A percentile compares a stretch with the other conserved stretches of the same genome.
Conservation (phyloP, 2,888 invertebrate species). For the Metacarcinus magister region DNA sequence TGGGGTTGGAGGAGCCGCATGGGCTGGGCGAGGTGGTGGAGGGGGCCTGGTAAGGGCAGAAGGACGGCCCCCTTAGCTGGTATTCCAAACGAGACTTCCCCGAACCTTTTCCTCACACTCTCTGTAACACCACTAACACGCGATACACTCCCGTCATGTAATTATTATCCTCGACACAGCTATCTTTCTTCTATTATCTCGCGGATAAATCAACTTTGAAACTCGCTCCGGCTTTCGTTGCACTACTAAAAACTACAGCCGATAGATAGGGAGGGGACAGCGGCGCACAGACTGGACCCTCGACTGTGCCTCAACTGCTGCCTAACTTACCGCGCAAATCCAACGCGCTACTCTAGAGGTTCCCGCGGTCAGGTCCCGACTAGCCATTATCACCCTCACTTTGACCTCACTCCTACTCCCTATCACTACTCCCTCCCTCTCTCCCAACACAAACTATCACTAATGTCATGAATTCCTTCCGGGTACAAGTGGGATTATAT, state of each 20-base stretch:
- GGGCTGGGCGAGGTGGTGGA: neutral
- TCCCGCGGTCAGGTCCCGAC: slow-evolving; percentile 1
- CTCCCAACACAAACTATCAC: neutral
- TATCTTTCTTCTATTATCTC: neutral
- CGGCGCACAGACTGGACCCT: neutral
- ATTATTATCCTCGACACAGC: neutral
- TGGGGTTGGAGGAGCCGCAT: slow-evolving; percentile 6
- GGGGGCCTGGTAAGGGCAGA: neutral
- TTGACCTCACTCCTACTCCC: neutral
- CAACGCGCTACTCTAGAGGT: neutral
- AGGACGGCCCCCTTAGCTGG: neutral
- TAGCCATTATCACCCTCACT: neutral
- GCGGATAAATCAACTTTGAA: neutral
- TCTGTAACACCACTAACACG: neutral
- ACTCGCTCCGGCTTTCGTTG: neutral
- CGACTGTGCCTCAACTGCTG: neutral
- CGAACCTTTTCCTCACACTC: neutral
- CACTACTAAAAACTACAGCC: slow-evolving; percentile 33
- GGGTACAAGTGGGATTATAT: neutral
- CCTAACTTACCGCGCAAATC: slow-evolving; percentile 42
- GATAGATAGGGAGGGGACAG: neutral
- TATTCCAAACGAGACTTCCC: slow-evolving; percentile 38
- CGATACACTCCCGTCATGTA: neutral
- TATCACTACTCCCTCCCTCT: neutral
- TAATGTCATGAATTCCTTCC: neutral